Evolutionary conservation across 2,888 invertebrate genomes (phyloP), one percentile per base, ranked within the genome.

Genomic region (Philonicus albiceps): DNA sequence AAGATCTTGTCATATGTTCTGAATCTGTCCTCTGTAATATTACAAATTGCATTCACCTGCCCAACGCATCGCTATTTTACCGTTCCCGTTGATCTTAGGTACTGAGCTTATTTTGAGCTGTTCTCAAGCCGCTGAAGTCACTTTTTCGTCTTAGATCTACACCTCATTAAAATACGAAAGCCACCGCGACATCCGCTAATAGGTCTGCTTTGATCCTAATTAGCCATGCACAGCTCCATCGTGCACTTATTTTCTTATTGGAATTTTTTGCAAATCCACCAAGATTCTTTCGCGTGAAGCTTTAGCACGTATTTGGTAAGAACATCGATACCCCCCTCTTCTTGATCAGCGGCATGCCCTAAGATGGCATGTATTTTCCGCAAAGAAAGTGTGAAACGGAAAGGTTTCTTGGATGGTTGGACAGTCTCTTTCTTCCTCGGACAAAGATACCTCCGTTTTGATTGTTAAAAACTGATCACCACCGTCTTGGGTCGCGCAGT

Each of bases 401-500:
- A 83, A 83, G 72, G 72, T 83, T 64, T 31, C 19, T 27, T 55
- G 83, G 16, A 22, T 31, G 30, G 11, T 6, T 55, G 83, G 37
- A 34, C 34, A 40, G 73, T 43, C 74, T 85, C 85, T 85, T 73
- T 72, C 73, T 74, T 74, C 72, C 49, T 43, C 30, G 40, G 40
- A n/a, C 73, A 4, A 19, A 6, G 11, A 2, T 83, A 30, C 85
- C 86, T 86, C 83, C 76, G 86, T 76, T 87, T 88, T 86, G 87
- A 90, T 91, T 90, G 91, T 91, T 92, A 92, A 92, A 92, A 92
- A 91, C 91, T 89, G 89, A 89, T 89, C 89, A 87, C 88, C 87
- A 87, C 87, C 88, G 89, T 89, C 89, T 89, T 89, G 89, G 90
- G 90, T 89, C 89, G 90, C 89, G 90, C 92, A 92, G 92, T 92